Conservation (phyloP, 2,797 vertebrate genomes). For the Emydoidea blandingii region DNA sequence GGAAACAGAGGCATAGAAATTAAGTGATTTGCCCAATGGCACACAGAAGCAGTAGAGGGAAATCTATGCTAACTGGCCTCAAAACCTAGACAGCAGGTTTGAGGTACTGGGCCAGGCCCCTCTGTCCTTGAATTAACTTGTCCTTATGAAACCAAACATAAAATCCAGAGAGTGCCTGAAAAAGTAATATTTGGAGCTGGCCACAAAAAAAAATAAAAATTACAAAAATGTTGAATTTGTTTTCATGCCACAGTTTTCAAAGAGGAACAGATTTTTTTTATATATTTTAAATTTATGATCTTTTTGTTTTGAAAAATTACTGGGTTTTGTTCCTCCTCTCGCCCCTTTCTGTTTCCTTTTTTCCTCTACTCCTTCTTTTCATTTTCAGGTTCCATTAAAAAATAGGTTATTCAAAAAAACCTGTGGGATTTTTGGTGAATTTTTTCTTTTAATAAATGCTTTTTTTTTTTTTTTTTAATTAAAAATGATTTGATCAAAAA, state of each 20-base stretch:
- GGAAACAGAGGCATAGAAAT: accelerated
- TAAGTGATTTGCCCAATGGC: not conserved
- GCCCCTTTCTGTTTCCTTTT: not conserved
- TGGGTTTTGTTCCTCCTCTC: not conserved
- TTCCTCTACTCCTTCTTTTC: not conserved
- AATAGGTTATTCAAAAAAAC: not conserved
- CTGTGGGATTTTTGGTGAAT: not conserved
- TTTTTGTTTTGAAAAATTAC: not conserved
- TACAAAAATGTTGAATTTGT: not conserved
- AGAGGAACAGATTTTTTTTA: not conserved
- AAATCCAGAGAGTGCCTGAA: not conserved
- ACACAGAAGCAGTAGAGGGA: slow-evolving; percentile 1
- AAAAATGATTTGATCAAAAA: not conserved
- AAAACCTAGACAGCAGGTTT: slow-evolving; percentile 31
- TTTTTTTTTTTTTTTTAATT: not conserved
- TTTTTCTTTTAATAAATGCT: not conserved
- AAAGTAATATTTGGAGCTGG: not conserved
- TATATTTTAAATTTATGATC: not conserved
- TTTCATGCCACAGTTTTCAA: not conserved
- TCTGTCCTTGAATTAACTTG: slow-evolving; percentile 13
- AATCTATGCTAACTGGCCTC: not conserved
- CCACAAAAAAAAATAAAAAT: not conserved
- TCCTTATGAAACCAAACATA: not conserved
- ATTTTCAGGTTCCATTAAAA: not conserved
- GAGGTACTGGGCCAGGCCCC: not conserved